These are phyloP conservation scores for Catalaphyllia jardinei DNA, from an alignment of 64 coral and sea anemone species.

Conservation along the genomic window DNA sequence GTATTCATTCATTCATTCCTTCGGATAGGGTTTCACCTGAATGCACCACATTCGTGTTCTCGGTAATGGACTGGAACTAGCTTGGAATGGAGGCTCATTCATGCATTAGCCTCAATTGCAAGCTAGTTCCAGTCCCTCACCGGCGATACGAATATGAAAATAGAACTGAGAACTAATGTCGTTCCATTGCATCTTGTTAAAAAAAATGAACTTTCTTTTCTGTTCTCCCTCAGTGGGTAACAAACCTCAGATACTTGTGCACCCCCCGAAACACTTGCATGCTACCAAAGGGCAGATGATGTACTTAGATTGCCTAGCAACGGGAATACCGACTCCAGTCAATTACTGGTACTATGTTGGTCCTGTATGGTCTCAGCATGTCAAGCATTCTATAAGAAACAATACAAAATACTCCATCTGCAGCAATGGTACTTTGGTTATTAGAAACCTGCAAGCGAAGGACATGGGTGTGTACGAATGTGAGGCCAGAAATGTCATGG, in stretches of 20 bases:
- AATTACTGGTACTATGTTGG: conserved; percentile 23
- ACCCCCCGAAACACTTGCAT: not conserved
- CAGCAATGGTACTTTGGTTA: not conserved
- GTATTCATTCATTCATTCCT: no score
- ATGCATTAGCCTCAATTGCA: no score
- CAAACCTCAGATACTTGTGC: not conserved
- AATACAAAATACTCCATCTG: not conserved
- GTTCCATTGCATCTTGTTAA: no score
- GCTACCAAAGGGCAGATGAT: not conserved
- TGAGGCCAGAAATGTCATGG: conserved; percentile 17
- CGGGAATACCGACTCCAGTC: not conserved
- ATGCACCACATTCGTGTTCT: no score
- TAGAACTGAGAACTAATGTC: no score
- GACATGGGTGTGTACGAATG: not conserved
- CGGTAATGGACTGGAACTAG: no score
- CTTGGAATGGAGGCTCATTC: no score
- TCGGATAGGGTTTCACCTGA: no score
- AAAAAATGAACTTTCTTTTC: not conserved
- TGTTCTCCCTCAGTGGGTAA: not conserved
- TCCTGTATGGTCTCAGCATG: not conserved
- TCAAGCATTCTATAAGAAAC: conserved; percentile 9
- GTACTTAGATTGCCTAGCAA: conserved; percentile 8
- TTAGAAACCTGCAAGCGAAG: not conserved
- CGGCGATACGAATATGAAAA: no score
- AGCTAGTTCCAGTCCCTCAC: no score